phyloP scores from a whole-genome alignment of 2,113 vertebrate genomes.

The Rafetus swinhoei region DNA sequence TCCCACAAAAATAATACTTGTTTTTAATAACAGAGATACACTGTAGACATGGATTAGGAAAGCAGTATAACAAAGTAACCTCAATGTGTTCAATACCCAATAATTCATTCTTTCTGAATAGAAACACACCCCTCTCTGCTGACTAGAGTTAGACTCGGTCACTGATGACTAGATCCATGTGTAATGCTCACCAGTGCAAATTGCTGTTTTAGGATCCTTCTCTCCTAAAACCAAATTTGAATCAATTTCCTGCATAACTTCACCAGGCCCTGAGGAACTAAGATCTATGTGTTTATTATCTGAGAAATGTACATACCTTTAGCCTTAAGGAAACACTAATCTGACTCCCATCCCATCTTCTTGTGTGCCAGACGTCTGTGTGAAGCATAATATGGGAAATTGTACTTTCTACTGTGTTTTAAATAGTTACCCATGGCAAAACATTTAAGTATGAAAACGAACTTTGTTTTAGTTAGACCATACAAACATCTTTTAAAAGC shows the following conservation, averaged over 20 bases:
- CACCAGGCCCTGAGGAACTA: neutral
- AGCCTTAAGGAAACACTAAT: neutral
- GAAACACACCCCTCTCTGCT: neutral
- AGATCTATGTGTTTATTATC: neutral
- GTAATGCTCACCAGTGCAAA: neutral
- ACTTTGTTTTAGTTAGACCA: constrained; percentile 17
- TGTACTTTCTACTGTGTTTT: neutral
- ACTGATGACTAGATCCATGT: neutral
- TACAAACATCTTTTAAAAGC: constrained; percentile 29
- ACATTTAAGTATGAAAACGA: constrained; percentile 30
- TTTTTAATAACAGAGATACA: neutral
- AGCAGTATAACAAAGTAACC: neutral
- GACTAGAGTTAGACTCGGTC: neutral
- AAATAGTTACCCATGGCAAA: neutral
- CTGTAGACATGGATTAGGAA: neutral
- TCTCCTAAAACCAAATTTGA: neutral
- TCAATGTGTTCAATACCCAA: neutral
- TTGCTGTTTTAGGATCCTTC: neutral
- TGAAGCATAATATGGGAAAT: neutral
- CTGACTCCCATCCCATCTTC: neutral
- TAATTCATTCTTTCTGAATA: neutral
- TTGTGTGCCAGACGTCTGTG: neutral
- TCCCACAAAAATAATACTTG: neutral
- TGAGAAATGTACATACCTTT: neutral
- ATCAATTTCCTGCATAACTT: neutral